These are phyloP conservation scores for Parus major DNA, from an alignment of 2,113 vertebrate species.

Conservation along the genomic window DNA sequence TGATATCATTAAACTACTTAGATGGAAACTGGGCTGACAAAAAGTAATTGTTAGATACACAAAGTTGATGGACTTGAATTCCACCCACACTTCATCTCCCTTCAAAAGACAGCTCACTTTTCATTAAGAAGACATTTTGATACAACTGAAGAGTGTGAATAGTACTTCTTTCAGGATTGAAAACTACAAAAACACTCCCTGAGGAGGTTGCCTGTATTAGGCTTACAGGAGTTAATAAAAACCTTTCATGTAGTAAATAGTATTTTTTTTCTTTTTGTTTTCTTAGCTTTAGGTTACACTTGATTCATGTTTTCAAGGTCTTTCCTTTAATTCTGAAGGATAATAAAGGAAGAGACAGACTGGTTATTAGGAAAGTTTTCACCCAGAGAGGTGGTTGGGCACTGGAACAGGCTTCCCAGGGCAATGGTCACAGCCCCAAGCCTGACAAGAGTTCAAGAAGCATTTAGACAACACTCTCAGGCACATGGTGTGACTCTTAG, in stretches of 20 bases:
- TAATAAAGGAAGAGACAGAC: neutral
- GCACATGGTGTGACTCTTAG: neutral
- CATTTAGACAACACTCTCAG: neutral
- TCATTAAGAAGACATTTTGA: neutral
- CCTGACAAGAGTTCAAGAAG: neutral
- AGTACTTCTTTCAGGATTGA: neutral
- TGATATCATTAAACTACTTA: neutral
- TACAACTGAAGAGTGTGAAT: neutral
- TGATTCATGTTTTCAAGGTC: neutral
- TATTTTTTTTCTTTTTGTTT: neutral
- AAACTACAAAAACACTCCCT: neutral
- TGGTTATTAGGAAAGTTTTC: neutral
- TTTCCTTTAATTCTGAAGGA: neutral
- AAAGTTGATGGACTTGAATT: neutral
- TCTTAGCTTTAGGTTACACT: neutral
- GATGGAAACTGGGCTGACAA: neutral
- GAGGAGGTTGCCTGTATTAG: neutral
- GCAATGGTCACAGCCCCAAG: neutral
- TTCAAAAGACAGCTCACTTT: neutral
- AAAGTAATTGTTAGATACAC: neutral
- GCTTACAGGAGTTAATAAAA: neutral
- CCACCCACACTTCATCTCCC: neutral
- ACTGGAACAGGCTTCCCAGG: neutral
- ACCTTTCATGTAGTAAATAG: neutral
- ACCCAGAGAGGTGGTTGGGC: neutral